These are phyloP conservation scores for Rhynchonycteris naso DNA, from an alignment of 2,797 vertebrate species.

Conservation along the genomic window DNA sequence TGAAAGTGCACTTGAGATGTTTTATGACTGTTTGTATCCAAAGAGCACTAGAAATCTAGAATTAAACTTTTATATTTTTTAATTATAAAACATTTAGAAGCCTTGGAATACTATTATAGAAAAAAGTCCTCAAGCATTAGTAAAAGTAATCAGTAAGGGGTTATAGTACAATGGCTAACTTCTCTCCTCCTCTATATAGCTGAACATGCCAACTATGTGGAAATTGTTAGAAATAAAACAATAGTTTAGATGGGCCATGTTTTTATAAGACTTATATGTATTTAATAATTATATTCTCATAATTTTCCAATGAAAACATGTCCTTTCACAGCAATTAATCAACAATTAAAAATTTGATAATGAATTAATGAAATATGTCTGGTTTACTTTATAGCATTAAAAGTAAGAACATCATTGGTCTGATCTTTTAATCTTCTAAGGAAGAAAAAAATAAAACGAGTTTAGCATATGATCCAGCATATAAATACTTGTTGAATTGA, in stretches of 20 bases:
- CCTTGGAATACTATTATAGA: not conserved
- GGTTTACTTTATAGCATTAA: not conserved
- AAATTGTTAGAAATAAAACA: conserved; percentile 27
- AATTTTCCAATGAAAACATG: not conserved
- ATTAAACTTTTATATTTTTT: conserved; percentile 24
- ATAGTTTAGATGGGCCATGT: not conserved
- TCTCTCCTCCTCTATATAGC: not conserved
- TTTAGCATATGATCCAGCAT: not conserved
- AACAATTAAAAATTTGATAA: not conserved
- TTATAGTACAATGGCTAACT: not conserved
- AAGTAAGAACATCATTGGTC: conserved; percentile 1
- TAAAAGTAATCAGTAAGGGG: not conserved
- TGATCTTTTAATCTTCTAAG: not conserved
- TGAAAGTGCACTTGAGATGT: not conserved
- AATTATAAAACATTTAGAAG: not conserved
- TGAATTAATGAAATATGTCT: not conserved
- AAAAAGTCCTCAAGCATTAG: not conserved
- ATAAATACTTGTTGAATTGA: conserved; percentile 13
- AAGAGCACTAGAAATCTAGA: not conserved
- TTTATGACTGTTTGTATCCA: not conserved
- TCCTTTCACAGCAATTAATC: not conserved
- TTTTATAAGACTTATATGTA: not conserved
- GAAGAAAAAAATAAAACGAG: not conserved
- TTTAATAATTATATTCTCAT: not conserved
- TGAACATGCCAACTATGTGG: not conserved